A percentile compares a stretch with the other conserved stretches of the same genome.
Conservation (phyloP, 2,888 invertebrate species). For the Peribatodes rhomboidaria region DNA sequence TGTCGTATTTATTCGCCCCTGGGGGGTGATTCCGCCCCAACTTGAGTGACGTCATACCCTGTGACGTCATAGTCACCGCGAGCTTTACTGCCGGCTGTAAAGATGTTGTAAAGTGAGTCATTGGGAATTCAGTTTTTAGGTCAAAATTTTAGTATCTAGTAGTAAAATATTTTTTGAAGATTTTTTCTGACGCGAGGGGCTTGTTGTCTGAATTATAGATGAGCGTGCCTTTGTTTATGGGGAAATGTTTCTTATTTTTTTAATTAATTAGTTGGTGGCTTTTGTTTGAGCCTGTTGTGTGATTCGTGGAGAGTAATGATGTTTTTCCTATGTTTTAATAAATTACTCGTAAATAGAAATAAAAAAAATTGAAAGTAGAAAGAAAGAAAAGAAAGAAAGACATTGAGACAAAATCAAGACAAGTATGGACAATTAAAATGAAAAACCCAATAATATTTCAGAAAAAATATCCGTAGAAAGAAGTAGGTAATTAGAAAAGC, state of each 20-base stretch:
- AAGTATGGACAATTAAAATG: too few relatives aligned
- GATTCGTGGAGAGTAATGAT: too few relatives aligned
- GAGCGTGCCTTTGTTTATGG: background rate
- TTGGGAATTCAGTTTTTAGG: slow-evolving; percentile 48
- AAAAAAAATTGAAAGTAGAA: too few relatives aligned
- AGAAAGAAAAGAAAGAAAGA: too few relatives aligned
- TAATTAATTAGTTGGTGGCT: background rate
- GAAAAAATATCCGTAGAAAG: too few relatives aligned
- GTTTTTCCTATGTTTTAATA: too few relatives aligned
- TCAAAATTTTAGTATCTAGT: slow-evolving; percentile 32
- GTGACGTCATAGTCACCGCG: slow-evolving; percentile 55
- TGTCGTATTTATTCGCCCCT: slow-evolving; percentile 60
- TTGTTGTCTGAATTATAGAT: slow-evolving; percentile 16
- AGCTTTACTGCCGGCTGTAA: slow-evolving; percentile 55
- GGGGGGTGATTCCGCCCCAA: slow-evolving; percentile 48
- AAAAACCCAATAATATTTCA: too few relatives aligned
- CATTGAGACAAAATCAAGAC: too few relatives aligned
- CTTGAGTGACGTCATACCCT: slow-evolving; percentile 51
- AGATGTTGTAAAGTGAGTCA: slow-evolving; percentile 53
- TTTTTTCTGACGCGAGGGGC: slow-evolving; percentile 10
- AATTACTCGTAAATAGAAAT: too few relatives aligned
- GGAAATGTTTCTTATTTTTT: background rate
- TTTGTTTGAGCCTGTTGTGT: background rate
- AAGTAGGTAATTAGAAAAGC: too few relatives aligned
- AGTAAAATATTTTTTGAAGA: slow-evolving; percentile 29